A percentile compares a stretch with the other conserved stretches of the same genome.
These are phyloP conservation scores for Butastur rufipennis DNA, from an alignment of 2,113 vertebrate genomes.

Conservation along the genomic window DNA sequence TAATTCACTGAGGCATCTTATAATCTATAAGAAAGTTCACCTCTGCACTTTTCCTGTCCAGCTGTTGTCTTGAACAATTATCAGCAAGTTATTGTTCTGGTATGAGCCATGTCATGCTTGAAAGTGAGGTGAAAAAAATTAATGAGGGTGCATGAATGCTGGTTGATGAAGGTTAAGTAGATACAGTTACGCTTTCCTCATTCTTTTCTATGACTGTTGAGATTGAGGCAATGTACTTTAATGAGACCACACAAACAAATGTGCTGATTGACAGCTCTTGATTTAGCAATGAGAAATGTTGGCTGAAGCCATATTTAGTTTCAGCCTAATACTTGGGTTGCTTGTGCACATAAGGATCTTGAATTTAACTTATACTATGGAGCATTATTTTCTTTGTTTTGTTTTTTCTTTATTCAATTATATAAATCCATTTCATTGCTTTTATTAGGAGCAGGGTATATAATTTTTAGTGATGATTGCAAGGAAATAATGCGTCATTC, in stretches of 20 bases:
- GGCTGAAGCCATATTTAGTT: constrained; percentile 20
- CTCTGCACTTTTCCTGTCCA: constrained; percentile 74
- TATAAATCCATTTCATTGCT: neutral
- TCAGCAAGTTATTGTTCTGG: constrained; percentile 68
- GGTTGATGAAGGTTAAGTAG: constrained; percentile 77
- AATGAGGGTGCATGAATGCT: constrained; percentile 71
- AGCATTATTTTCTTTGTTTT: neutral
- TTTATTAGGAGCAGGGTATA: neutral
- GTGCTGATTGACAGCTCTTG: constrained; percentile 66
- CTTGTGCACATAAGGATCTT: neutral
- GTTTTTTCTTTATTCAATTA: neutral
- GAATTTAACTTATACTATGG: neutral
- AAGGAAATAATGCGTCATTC: neutral
- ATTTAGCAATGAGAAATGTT: constrained; percentile 54
- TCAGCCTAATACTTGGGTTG: neutral
- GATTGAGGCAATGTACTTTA: constrained; percentile 48
- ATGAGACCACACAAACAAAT: constrained; percentile 67
- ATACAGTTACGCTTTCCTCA: constrained; percentile 62
- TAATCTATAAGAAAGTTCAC: constrained; percentile 71
- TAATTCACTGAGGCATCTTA: constrained; percentile 66
- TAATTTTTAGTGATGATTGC: neutral
- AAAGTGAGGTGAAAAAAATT: constrained; percentile 74
- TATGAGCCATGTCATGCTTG: constrained; percentile 69
- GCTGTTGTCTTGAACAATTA: constrained; percentile 80
- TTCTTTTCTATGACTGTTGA: constrained; percentile 52